Base-by-base conservation (phyloP, 2,113 vertebrate genomes). In the Barnardius zonarius region DNA sequence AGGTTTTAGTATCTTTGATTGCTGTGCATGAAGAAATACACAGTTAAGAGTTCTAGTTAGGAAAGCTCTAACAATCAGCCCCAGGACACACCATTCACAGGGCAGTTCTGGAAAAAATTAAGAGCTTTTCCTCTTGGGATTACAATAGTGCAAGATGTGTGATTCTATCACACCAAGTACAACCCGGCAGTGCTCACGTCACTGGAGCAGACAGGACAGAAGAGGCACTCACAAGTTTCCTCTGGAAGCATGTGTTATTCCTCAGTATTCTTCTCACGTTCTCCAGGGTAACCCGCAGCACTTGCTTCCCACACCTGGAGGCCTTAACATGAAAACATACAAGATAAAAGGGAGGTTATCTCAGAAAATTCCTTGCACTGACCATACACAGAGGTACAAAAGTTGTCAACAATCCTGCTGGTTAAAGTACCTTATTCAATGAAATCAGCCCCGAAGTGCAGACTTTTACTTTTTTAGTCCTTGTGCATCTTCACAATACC, bases 271-370 rank as follows among this genome's bases (percentile, higher is more conserved):
- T 72, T 27, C 69, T 97, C 84, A 98, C 81, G 0, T 97, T 95
- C 69, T 89, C 94, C 72, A 96, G 77, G 20, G 95, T 83, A 31
- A 98, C 91, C 41, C 11, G 70, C 39, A 97, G 88, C 30, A 97
- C 86, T 20, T 88, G 81, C 18, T 93, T 95, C 11, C 97, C 95
- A 37, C 69, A 49, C 17, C 76, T 70, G 20, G 66, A 84, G 90
- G 93, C 75, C 98, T 98, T 46, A 59, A 57, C 9, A 30, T 13
- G 6, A 92, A 88, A 89, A 10, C 2, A n/a, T 12, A 78, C 2
- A 20, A 31, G 35, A 51, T 23, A 23, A 61, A 59, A 77, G n/a
- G 24, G 5, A 43, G 59, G 16, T 44, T 67, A 20, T 73, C 78
- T 43, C 7, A 72, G 57, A 33, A 72, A 75, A 54, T 55, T 5